Evolutionary conservation across 92 coral and sea anemone species (phyloP).

Genomic region (Phenganax stokvisi): DNA sequence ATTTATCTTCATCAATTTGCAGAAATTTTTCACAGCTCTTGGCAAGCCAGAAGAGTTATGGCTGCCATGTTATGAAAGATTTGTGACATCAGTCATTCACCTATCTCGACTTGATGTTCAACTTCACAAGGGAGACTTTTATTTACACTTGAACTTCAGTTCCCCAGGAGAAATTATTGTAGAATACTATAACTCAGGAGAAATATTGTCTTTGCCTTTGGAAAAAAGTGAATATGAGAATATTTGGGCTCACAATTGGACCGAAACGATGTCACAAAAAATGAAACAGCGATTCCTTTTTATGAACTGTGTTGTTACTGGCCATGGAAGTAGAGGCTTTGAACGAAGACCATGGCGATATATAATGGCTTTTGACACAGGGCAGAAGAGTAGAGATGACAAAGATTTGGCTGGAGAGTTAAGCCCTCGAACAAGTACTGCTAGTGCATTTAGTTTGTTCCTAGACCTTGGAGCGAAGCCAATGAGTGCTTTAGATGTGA

Average conservation of each 20-base stretch:
- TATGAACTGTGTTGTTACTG: constrained; percentile 74
- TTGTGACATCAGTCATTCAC: constrained; percentile 75
- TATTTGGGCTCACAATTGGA: constrained; percentile 79
- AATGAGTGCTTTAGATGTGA: constrained; percentile 77
- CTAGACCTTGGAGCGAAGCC: constrained; percentile 54
- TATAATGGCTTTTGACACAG: constrained; percentile 57
- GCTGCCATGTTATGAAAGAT: constrained; percentile 86
- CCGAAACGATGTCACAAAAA: constrained; percentile 66
- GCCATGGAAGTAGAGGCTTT: constrained; percentile 57
- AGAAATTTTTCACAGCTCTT: constrained; percentile 65
- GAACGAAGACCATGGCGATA: constrained; percentile 97
- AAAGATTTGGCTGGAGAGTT: constrained; percentile 5
- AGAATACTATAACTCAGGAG: constrained; percentile 77
- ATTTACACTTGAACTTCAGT: constrained; percentile 67
- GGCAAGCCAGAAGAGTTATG: constrained; percentile 84
- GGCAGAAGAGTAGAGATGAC: not conserved
- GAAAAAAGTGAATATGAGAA: constrained; percentile 65
- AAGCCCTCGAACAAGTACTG: constrained; percentile 20
- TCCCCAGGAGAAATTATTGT: constrained; percentile 82
- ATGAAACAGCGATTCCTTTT: constrained; percentile 85
- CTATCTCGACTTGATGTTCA: constrained; percentile 53
- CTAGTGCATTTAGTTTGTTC: constrained; percentile 33
- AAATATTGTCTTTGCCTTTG: constrained; percentile 66
- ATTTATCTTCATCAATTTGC: not conserved
- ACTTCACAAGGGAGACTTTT: constrained; percentile 95